These are phyloP conservation scores for Periophthalmus modestus DNA, from an alignment of 2,113 vertebrate species.

Conservation along the genomic window DNA sequence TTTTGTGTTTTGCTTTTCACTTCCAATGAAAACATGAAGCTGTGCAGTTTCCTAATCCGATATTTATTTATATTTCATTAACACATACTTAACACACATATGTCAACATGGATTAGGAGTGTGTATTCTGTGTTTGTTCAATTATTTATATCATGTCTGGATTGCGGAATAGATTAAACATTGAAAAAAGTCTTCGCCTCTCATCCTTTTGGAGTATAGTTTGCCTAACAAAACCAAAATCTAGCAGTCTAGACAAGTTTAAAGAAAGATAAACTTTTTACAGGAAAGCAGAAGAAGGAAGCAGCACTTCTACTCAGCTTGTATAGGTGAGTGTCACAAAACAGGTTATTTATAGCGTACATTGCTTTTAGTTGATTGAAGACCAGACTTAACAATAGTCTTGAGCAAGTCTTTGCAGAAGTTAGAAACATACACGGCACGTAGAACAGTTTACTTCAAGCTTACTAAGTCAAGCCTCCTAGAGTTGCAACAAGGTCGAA, in stretches of 20 bases:
- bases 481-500: no score
- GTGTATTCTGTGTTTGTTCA: constrained; percentile 41
- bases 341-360: no score
- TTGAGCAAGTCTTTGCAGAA: no score
- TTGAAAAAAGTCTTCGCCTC: constrained; percentile 42
- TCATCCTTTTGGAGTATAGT: constrained; percentile 25
- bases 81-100: neutral
- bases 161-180: constrained; percentile 59
- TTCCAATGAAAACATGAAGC: neutral
- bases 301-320: no score
- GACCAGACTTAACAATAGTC: no score
- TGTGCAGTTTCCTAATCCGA: neutral
- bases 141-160: constrained; percentile 64
- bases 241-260: neutral
- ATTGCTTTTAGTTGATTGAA: no score
- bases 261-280: no score
- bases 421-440: no score
- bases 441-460: no score
- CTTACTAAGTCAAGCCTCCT: no score
- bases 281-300: no score
- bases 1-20: neutral
- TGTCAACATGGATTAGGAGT: constrained; percentile 7
- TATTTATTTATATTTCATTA: neutral
- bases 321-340: no score
- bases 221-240: constrained; percentile 42